Evolutionary conservation across 2,888 invertebrate genomes (phyloP).

Genomic region (Morpho deidamia): DNA sequence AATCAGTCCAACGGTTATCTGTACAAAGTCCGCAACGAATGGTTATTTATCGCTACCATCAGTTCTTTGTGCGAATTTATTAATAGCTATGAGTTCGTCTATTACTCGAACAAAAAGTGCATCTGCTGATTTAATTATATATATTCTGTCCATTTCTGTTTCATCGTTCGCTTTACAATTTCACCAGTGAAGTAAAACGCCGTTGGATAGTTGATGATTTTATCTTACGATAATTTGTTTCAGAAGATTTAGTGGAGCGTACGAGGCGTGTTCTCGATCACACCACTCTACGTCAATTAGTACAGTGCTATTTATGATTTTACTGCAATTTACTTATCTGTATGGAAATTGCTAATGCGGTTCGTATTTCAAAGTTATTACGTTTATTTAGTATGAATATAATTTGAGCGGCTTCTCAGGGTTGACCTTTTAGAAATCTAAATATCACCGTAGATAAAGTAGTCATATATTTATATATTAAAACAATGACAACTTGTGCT

Average conservation of each 20-base stretch:
- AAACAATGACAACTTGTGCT: too few relatives aligned
- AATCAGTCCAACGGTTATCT: too few relatives aligned
- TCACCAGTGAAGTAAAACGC: not conserved
- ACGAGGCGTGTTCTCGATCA: slow-evolving; percentile 10
- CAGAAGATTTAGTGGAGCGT: not conserved
- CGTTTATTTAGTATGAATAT: too few relatives aligned
- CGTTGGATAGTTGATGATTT: not conserved
- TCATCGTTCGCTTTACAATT: not conserved
- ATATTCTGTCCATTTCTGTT: not conserved
- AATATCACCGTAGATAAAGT: too few relatives aligned
- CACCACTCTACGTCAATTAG: slow-evolving; percentile 17
- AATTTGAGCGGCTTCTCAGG: too few relatives aligned
- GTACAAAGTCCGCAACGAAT: slow-evolving; percentile 2
- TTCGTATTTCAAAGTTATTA: slow-evolving; percentile 5
- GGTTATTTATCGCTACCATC: not conserved
- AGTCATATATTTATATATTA: too few relatives aligned
- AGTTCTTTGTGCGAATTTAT: not conserved
- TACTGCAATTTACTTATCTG: slow-evolving; percentile 8
- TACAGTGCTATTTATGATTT: slow-evolving; percentile 4
- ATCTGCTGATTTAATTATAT: not conserved
- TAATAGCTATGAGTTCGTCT: not conserved
- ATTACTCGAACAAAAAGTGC: slow-evolving; percentile 2
- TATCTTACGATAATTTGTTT: not conserved
- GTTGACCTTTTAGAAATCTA: too few relatives aligned
- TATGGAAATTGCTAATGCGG: slow-evolving; percentile 3